These are phyloP conservation scores for Spinus pinus DNA, from an alignment of 2,797 vertebrate species.

Conservation along the genomic window DNA sequence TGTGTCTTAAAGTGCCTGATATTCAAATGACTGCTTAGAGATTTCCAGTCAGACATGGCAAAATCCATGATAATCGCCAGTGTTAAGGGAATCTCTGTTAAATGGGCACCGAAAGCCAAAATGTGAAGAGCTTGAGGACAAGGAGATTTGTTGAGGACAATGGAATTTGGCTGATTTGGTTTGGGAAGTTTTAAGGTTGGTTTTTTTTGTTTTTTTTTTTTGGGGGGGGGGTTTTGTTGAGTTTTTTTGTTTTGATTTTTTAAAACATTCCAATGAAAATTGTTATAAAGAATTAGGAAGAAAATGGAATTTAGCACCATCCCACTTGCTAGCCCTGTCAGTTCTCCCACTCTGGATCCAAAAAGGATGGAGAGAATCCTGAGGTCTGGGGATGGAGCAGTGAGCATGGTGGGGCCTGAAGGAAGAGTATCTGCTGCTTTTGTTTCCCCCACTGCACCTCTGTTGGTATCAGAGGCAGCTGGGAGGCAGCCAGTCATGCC, in stretches of 20 bases:
- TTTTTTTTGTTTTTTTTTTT: not conserved
- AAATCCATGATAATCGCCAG: not conserved
- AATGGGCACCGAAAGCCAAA: not conserved
- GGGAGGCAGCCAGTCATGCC: not conserved
- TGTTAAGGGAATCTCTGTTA: not conserved
- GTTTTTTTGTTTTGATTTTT: not conserved
- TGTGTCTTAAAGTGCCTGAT: slow-evolving; percentile 4
- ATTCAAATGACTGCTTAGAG: not conserved
- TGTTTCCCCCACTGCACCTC: not conserved
- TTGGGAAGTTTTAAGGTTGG: not conserved
- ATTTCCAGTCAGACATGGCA: not conserved
- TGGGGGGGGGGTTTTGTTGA: too few species aligned
- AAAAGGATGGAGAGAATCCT: not conserved
- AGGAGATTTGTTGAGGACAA: not conserved
- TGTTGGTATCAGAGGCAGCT: not conserved
- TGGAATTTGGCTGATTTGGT: not conserved
- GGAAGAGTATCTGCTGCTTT: not conserved
- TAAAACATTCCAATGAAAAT: not conserved
- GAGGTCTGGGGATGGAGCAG: not conserved
- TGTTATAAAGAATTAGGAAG: not conserved
- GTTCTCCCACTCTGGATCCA: not conserved
- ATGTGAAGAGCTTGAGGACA: not conserved
- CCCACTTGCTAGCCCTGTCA: not conserved
- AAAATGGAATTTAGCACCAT: not conserved
- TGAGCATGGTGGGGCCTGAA: not conserved